Percentiles rank a stretch among this genome's conserved stretches.
Evolutionary conservation across 2,888 invertebrate genomes (phyloP).

Genomic region (Rhingia campestris): DNA sequence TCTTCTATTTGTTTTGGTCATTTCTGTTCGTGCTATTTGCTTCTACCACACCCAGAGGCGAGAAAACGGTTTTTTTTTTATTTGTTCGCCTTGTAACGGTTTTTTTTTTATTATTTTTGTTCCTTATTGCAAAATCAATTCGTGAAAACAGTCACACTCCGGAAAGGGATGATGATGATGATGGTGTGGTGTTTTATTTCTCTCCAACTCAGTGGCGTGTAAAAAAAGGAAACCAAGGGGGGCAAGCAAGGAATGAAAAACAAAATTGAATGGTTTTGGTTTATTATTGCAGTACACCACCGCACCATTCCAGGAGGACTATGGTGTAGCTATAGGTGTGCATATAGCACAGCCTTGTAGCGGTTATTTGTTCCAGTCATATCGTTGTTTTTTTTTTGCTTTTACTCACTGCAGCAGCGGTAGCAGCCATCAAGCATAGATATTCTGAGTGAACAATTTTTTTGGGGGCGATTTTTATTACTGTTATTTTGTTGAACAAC

Average conservation of each 20-base stretch:
- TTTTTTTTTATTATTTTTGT: slow-evolving; percentile 22
- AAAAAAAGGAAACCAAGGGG: neutral
- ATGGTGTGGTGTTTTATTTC: no score
- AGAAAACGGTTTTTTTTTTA: slow-evolving; percentile 39
- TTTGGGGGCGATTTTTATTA: neutral
- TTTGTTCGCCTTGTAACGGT: slow-evolving; percentile 43
- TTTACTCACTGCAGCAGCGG: neutral
- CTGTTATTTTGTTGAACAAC: slow-evolving; percentile 19
- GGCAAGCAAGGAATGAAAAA: slow-evolving; percentile 21
- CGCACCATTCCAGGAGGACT: neutral
- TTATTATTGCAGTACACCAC: slow-evolving; percentile 45
- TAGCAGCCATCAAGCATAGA: slow-evolving; percentile 27
- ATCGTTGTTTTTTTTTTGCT: slow-evolving; percentile 15
- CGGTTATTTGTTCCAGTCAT: slow-evolving; percentile 38
- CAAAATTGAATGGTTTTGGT: slow-evolving; percentile 62
- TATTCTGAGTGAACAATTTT: slow-evolving; percentile 5
- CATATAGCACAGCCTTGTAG: neutral
- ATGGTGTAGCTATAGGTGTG: neutral
- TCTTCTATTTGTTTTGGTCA: slow-evolving; percentile 67
- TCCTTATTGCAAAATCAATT: slow-evolving; percentile 64
- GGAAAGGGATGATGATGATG: neutral
- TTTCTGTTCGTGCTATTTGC: slow-evolving; percentile 65
- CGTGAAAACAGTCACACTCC: slow-evolving; percentile 46
- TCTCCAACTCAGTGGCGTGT: slow-evolving; percentile 1
- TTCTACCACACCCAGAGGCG: slow-evolving; percentile 61